Conservation (phyloP, 2,113 vertebrate genomes). For the Orycteropus afer region DNA sequence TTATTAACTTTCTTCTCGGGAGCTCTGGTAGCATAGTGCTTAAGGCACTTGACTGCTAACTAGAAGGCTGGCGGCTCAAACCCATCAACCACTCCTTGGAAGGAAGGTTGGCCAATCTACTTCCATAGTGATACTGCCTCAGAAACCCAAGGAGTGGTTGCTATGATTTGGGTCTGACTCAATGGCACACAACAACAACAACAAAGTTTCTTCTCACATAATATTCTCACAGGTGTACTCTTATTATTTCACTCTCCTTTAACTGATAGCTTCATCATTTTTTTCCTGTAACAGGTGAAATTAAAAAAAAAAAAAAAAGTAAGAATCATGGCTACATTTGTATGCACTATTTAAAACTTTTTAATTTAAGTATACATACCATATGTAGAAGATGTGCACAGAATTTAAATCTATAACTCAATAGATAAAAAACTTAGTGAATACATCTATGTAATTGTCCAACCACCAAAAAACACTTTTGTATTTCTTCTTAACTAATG, state of each 20-base stretch:
- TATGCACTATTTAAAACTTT: neutral
- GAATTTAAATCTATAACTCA: neutral
- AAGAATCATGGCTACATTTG: neutral
- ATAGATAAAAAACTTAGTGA: neutral
- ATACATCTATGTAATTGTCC: neutral
- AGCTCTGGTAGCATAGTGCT: no score
- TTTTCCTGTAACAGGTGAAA: neutral
- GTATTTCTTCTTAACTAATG: neutral
- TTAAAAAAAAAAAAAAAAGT: neutral
- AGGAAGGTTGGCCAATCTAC: no score
- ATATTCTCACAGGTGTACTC: neutral
- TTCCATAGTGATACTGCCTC: no score
- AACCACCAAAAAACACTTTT: neutral
- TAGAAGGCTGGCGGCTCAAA: no score
- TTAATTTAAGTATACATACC: neutral
- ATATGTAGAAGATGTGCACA: neutral
- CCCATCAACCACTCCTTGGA: no score
- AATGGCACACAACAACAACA: no score
- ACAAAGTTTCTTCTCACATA: neutral
- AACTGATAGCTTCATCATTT: neutral
- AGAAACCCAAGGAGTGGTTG: no score
- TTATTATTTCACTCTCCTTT: neutral
- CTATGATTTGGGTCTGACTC: no score
- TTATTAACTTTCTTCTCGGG: no score
- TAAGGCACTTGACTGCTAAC: no score